These are phyloP conservation scores for Ptychadena robeensis DNA, from an alignment of 2,797 vertebrate genomes.

Conservation along the genomic window DNA sequence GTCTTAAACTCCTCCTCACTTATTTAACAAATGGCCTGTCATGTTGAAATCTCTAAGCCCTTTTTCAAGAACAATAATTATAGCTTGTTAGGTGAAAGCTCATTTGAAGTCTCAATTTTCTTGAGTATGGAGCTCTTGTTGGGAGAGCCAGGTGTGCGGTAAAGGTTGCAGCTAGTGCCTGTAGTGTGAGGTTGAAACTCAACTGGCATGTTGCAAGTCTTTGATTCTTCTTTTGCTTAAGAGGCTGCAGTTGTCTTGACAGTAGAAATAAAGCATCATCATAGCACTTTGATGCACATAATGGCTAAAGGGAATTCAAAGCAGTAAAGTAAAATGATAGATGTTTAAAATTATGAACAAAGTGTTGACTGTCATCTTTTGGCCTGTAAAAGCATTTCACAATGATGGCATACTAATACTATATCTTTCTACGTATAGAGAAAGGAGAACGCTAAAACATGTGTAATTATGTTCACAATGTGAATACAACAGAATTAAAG, in stretches of 20 bases:
- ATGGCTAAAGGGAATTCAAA: conserved; percentile 74
- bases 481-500: too few species aligned
- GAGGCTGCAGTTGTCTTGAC: conserved; percentile 83
- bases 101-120: conserved; percentile 95
- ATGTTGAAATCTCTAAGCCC: conserved; percentile 75
- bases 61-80: conserved; percentile 89
- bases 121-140: conserved; percentile 76
- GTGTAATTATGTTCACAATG: neutral
- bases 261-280: conserved; percentile 76
- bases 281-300: conserved; percentile 73
- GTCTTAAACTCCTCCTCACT: conserved; percentile 87
- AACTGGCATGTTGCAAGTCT: conserved; percentile 85
- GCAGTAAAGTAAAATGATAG: conserved; percentile 70
- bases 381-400: conserved; percentile 61
- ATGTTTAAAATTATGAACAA: conserved; percentile 69
- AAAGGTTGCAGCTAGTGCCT: conserved; percentile 78
- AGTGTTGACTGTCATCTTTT: conserved; percentile 64
- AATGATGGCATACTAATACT: neutral
- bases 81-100: conserved; percentile 82
- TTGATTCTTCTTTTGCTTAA: conserved; percentile 83
- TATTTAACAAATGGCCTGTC: conserved; percentile 79
- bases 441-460: neutral
- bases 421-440: neutral
- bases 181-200: conserved; percentile 76
- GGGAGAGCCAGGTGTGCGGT: conserved; percentile 84